Evolutionary conservation across 2,797 vertebrate genomes (phyloP), one percentile per base, ranked within the genome.

Genomic region (Ceryle rudis): DNA sequence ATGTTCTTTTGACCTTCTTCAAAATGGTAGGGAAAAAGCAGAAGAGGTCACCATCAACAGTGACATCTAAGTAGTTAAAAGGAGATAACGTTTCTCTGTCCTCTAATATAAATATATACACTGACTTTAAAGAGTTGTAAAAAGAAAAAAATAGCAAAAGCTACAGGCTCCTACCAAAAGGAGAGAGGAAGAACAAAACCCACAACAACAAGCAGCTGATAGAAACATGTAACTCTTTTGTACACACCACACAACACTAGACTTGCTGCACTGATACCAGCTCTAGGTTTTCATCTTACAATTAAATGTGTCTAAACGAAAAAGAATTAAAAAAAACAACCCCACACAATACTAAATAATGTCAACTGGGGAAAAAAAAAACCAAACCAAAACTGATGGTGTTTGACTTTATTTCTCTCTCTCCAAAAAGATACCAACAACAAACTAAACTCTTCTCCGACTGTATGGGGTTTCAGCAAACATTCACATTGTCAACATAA

Each of bases 41-140:
- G 20, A 85, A 94, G 55, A 90, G 62, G 18, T 57, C 72, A 79
- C 67, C 25, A 72, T 65, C 69, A 95, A 78, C 58, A 71, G 60
- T n/a, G 90, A 95, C 96, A 92, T 25, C 20, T 58, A 91, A 77
- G 57, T 5, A 95, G 70, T 89, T 41, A 89, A 92, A 93, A 90
- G 47, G 20, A 83, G 47, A 94, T 25, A 73, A 73, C 23, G 69
- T 42, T 79, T 77, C 44, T 33, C 21, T 41, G 29, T 67, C 47
- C 26, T 82, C 37, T 37, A 33, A 58, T 11, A 64, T 0, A 20
- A 57, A 25, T 26, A 20, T 16, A 31, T 28, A 28, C 4, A 29
- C 14, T 79, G 21, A 51, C 31, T 67, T 71, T 58, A 58, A 82
- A 46, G 39, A 80, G 21, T 2, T 44, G 9, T 2, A 26, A 64